A percentile compares a stretch with the other conserved stretches of the same genome.
These are phyloP conservation scores for Campylorhamphus procurvoides DNA, from an alignment of 2,113 vertebrate genomes.

Conservation along the genomic window DNA sequence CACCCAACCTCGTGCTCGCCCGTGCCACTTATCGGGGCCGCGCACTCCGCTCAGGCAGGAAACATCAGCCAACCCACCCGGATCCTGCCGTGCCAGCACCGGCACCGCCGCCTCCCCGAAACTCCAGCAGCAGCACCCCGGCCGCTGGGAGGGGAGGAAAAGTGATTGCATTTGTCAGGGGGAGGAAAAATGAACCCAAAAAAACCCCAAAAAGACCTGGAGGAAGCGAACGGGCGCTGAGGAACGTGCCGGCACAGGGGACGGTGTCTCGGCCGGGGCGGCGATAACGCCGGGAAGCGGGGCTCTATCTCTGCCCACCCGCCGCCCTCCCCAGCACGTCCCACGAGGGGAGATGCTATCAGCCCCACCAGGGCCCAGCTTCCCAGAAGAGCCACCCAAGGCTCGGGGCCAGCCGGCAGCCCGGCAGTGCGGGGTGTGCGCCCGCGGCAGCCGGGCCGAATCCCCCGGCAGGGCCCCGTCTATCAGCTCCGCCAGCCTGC, in stretches of 20 bases:
- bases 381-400: neutral
- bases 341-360: slow-evolving; percentile 50
- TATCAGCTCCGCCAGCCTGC: slow-evolving; percentile 75
- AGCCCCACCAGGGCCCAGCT: neutral
- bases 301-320: slow-evolving; percentile 54
- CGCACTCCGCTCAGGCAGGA: slow-evolving; percentile 54
- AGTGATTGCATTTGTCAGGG: neutral
- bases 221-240: neutral
- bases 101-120: neutral
- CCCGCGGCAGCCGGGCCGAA: neutral
- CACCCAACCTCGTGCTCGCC: neutral
- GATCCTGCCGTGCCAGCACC: neutral
- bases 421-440: neutral
- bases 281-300: slow-evolving; percentile 3
- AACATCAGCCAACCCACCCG: neutral
- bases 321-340: neutral
- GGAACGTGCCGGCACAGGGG: neutral
- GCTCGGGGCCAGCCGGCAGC: neutral
- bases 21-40: slow-evolving; percentile 36
- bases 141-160: neutral
- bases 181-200: neutral
- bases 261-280: neutral
- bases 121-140: neutral
- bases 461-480: slow-evolving; percentile 58
- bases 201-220: no score